A percentile compares a stretch with the other conserved stretches of the same genome.
phyloP scores from a whole-genome alignment of 2,113 vertebrate genomes.

The Sclerurus mexicanus region DNA sequence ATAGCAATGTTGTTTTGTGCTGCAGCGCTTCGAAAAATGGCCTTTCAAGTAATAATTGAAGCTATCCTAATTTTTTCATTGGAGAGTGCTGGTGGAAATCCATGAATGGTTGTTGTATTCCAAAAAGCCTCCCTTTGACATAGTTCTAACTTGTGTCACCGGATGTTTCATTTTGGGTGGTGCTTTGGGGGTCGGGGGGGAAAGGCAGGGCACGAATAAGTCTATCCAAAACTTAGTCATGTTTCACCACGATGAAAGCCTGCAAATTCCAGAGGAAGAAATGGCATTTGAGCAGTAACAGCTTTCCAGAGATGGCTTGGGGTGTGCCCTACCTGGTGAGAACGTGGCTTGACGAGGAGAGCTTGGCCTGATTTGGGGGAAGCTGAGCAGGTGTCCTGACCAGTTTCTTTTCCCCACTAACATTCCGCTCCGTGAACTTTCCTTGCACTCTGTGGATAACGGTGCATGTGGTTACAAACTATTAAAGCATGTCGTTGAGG shows the following conservation, averaged over 20 bases:
- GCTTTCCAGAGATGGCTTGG: neutral
- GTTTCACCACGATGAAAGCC: neutral
- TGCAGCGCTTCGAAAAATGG: neutral
- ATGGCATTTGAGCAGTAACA: rapidly evolving
- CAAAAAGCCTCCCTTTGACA: neutral
- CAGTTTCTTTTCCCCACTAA: neutral
- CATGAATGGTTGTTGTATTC: neutral
- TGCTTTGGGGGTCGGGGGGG: neutral
- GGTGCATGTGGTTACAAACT: neutral
- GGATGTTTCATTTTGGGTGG: neutral
- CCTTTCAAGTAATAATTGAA: neutral
- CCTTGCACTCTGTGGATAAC: neutral
- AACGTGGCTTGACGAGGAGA: neutral
- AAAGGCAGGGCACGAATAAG: neutral
- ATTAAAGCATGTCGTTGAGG: neutral
- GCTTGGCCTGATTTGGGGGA: neutral
- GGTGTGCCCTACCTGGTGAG: neutral
- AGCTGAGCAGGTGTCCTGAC: neutral
- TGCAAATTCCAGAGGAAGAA: neutral
- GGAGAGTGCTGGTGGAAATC: neutral
- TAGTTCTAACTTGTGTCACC: neutral
- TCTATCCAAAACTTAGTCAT: neutral
- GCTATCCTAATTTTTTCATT: neutral
- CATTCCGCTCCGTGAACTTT: neutral
- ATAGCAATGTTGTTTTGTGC: neutral